Percentiles rank a stretch among this genome's conserved stretches.
Conservation (phyloP, 2,113 vertebrate species). For the Tapirus terrestris region DNA sequence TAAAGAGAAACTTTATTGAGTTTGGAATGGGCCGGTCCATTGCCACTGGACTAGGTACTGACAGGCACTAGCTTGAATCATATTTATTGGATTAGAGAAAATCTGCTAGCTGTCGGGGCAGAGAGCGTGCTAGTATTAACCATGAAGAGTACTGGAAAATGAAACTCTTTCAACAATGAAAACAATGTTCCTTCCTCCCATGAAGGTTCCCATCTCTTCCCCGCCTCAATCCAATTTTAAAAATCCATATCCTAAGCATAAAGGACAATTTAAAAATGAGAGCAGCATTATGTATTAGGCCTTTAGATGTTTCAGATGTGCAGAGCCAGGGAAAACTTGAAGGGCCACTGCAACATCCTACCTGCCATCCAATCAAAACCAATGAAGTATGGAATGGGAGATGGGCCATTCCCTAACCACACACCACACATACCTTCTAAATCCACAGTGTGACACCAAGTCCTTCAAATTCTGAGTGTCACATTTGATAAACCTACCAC, state of each 20-base stretch:
- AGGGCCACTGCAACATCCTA: not conserved
- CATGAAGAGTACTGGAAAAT: not conserved
- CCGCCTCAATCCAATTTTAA: not conserved
- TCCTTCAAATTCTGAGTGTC: not conserved
- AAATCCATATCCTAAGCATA: not conserved
- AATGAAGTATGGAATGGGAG: not conserved
- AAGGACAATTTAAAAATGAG: not conserved
- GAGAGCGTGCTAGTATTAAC: not conserved
- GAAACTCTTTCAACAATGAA: not conserved
- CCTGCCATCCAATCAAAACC: not conserved
- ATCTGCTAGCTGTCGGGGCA: not conserved
- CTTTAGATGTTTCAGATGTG: not conserved
- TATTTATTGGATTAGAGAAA: not conserved
- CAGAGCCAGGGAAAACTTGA: not conserved
- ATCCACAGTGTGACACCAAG: not conserved
- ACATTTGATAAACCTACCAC: not conserved
- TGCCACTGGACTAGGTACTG: not conserved
- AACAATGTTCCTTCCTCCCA: not conserved
- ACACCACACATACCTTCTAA: not conserved
- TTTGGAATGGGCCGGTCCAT: not conserved
- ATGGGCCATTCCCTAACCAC: not conserved
- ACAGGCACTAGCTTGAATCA: not conserved
- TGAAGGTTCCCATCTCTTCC: not conserved
- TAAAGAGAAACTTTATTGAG: not conserved
- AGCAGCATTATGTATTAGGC: not conserved